Percentiles rank a stretch among this genome's conserved stretches.
Conservation (phyloP, 2,113 vertebrate genomes). For the Nicator chloris region DNA sequence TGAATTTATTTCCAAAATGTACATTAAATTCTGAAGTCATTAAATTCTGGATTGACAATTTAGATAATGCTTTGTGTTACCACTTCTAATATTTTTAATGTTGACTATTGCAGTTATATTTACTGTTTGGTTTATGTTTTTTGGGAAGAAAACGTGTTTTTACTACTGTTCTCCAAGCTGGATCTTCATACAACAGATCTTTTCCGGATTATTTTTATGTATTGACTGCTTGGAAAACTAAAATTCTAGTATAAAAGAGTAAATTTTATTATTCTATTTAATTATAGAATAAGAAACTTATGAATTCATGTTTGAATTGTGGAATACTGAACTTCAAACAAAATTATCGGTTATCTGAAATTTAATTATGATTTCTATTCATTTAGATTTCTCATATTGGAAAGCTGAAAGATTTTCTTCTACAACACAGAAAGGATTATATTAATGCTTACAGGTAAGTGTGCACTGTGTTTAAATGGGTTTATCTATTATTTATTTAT, state of each 20-base stretch:
- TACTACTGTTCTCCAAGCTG: not conserved
- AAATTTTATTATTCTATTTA: not conserved
- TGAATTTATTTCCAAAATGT: not conserved
- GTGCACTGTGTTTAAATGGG: not conserved
- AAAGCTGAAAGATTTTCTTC: constrained; percentile 95
- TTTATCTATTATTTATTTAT: not conserved
- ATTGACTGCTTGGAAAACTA: not conserved
- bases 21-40: not conserved
- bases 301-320: not conserved
- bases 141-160: not conserved
- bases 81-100: not conserved
- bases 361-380: not conserved
- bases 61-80: not conserved
- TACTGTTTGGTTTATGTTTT: not conserved
- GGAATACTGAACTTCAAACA: not conserved
- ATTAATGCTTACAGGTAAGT: constrained; percentile 90
- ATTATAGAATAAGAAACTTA: not conserved
- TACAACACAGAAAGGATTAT: constrained; percentile 95
- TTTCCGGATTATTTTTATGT: not conserved
- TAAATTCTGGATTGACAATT: not conserved
- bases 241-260: not conserved
- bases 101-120: not conserved
- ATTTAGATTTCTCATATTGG: constrained; percentile 91
- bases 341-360: not conserved
- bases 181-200: not conserved